Percentiles rank a stretch among this genome's conserved stretches.
phyloP scores from a whole-genome alignment of 2,113 vertebrate species.

The Neoarius graeffei region DNA sequence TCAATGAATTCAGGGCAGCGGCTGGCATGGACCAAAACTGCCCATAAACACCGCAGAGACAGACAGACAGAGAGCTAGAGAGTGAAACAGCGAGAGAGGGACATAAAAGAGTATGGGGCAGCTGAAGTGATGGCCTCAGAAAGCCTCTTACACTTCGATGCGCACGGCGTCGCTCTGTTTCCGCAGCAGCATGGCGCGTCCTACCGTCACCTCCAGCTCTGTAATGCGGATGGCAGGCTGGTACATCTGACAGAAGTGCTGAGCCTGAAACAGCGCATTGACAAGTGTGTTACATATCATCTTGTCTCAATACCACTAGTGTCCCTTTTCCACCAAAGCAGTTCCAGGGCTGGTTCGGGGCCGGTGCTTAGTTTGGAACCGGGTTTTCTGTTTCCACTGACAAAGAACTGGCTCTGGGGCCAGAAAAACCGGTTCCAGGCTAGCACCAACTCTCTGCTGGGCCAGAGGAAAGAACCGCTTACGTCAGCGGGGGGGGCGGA shows the following conservation, averaged over 20 bases:
- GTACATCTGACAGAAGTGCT: conserved; percentile 89
- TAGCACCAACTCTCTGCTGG: too few relatives aligned
- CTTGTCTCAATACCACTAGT: background rate
- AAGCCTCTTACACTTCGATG: conserved; percentile 75
- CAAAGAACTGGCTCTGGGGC: too few relatives aligned
- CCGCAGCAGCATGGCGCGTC: conserved; percentile 76
- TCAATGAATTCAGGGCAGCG: background rate
- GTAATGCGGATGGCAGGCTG: conserved; percentile 83
- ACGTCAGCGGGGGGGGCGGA: too few relatives aligned
- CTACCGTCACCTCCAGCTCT: conserved; percentile 83
- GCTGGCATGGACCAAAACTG: conserved; percentile 34
- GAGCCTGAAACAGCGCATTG: conserved; percentile 71
- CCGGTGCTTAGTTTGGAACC: too few relatives aligned
- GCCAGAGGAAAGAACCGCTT: too few relatives aligned
- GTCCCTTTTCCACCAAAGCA: too few relatives aligned
- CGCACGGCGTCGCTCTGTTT: conserved; percentile 78
- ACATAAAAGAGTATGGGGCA: background rate
- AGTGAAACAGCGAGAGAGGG: background rate
- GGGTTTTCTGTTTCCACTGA: too few relatives aligned
- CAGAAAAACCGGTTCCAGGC: too few relatives aligned
- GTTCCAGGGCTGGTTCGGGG: too few relatives aligned
- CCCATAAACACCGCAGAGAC: background rate
- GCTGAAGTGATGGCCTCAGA: background rate
- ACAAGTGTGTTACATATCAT: background rate
- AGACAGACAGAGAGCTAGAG: background rate